phyloP scores from a whole-genome alignment of 1,140 invertebrate genomes.

The Lysiphlebus fabarum region DNA sequence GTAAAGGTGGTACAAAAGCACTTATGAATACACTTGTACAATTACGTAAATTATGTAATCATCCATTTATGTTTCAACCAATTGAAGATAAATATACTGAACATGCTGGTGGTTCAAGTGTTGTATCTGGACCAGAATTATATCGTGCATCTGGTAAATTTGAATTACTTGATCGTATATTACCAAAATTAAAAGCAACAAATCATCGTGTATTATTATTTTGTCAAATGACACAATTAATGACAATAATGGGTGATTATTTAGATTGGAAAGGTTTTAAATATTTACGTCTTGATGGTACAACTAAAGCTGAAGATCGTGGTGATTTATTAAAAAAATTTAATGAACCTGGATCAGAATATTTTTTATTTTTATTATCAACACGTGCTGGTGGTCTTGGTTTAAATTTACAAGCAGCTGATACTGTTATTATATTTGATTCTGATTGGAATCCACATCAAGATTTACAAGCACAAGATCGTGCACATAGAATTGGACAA shows the following conservation, averaged over 20 bases:
- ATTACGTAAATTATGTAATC: conserved; percentile 95
- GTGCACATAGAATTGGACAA: conserved; percentile 98
- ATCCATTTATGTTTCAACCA: conserved; percentile 98
- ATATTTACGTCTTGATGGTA: conserved; percentile 82
- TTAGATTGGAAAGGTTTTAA: conserved; percentile 81
- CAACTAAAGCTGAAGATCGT: conserved; percentile 96
- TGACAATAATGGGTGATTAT: conserved; percentile 99
- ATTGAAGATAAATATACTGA: conserved; percentile 97
- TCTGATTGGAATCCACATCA: conserved; percentile 99
- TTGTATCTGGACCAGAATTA: conserved; percentile 83
- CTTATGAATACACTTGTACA: conserved; percentile 99
- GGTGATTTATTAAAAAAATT: conserved; percentile 90
- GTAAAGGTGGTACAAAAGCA: conserved; percentile 92
- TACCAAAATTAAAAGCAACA: conserved; percentile 90
- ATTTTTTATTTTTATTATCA: conserved; percentile 93
- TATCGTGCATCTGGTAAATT: conserved; percentile 96
- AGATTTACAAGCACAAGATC: conserved; percentile 97
- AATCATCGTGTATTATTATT: conserved; percentile 93
- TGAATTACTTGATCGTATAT: conserved; percentile 94
- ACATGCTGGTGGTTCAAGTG: conserved; percentile 68
- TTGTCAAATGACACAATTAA: conserved; percentile 99
- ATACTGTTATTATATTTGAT: conserved; percentile 98
- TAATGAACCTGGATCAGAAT: conserved; percentile 84
- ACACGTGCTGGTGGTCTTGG: conserved; percentile 96
- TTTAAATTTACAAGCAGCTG: conserved; percentile 95